Evolutionary conservation across 2,113 vertebrate genomes (phyloP).

Genomic region (Patagioenas fasciata): DNA sequence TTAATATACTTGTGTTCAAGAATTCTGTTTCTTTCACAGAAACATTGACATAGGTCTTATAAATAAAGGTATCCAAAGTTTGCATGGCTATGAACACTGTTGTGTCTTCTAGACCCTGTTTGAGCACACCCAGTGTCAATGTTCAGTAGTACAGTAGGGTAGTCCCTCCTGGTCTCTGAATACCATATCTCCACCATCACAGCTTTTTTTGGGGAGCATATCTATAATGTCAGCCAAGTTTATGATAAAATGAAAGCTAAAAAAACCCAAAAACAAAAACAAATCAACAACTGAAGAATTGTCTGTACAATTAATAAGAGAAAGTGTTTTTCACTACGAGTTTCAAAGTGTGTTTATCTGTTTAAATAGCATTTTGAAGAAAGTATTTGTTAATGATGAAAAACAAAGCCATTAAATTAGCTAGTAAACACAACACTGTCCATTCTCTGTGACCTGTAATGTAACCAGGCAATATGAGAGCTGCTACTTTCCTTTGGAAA

Average conservation of each 20-base stretch:
- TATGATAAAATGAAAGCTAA: not conserved
- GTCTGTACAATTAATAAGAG: fast-evolving
- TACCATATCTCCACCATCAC: fast-evolving
- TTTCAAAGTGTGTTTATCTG: not conserved
- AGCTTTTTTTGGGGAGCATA: not conserved
- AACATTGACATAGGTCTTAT: not conserved
- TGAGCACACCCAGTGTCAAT: fast-evolving
- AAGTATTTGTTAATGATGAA: not conserved
- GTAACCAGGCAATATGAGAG: not conserved
- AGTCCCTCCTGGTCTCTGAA: not conserved
- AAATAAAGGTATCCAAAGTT: not conserved
- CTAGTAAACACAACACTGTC: not conserved
- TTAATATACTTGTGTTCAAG: not conserved
- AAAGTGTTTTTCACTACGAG: not conserved
- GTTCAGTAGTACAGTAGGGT: not conserved
- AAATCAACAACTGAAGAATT: not conserved
- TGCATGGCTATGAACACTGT: not conserved
- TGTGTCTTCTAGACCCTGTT: fast-evolving
- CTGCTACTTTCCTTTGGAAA: not conserved
- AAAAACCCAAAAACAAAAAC: fast-evolving
- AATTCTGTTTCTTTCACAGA: not conserved
- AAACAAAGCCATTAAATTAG: not conserved
- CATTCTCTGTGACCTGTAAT: not conserved
- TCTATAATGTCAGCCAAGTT: not conserved
- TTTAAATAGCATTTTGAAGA: not conserved